Percentiles rank a stretch among this genome's conserved stretches.
Conservation (phyloP, 2,888 invertebrate species). For the Cerastis rubricosa region DNA sequence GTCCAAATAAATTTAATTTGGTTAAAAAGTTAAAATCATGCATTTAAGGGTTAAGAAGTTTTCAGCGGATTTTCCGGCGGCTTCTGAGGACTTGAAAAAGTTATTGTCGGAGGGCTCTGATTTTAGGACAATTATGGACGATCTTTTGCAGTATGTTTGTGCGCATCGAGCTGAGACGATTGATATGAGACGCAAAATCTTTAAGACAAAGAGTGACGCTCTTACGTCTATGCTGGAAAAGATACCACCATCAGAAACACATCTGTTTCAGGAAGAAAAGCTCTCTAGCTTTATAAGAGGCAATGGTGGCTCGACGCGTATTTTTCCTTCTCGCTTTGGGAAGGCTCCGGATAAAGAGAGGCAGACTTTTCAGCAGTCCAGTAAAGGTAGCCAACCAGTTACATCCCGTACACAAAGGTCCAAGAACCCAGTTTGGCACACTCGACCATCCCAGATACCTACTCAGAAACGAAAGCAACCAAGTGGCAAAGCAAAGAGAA, state of each 20-base stretch:
- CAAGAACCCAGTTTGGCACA: constrained; percentile 16
- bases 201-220: constrained; percentile 24
- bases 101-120: constrained; percentile 34
- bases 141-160: constrained; percentile 53
- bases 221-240: constrained; percentile 10
- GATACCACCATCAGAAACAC: constrained; percentile 10
- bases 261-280: constrained; percentile 14
- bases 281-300: constrained; percentile 11
- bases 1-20: too few relatives aligned
- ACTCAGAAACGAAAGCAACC: constrained; percentile 14
- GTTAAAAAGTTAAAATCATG: too few relatives aligned
- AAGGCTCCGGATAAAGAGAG: constrained; percentile 17
- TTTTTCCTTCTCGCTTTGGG: constrained; percentile 24
- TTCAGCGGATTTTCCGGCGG: constrained; percentile 23
- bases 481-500: not conserved
- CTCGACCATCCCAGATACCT: constrained; percentile 13
- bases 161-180: constrained; percentile 49
- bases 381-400: constrained; percentile 8
- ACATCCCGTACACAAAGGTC: constrained; percentile 19
- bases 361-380: constrained; percentile 9
- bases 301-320: constrained; percentile 19
- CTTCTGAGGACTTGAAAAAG: constrained; percentile 6
- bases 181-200: constrained; percentile 38
- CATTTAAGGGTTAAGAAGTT: constrained; percentile 33
- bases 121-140: constrained; percentile 40